A percentile compares a stretch with the other conserved stretches of the same genome.
Evolutionary conservation across 2,113 vertebrate genomes (phyloP).

Genomic region (Oncorhynchus nerka): DNA sequence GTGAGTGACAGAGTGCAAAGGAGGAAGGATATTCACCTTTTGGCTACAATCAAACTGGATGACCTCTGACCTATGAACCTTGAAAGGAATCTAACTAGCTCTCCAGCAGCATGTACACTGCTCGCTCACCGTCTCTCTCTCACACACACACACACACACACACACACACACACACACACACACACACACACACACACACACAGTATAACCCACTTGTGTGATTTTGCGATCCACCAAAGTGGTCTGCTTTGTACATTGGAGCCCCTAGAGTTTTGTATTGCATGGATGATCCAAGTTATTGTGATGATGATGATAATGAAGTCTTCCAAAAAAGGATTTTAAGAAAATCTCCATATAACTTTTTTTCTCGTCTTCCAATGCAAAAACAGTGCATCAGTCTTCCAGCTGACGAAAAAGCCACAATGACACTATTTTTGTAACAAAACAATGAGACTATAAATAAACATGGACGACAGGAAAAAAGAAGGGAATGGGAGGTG

Average conservation of each 20-base stretch:
- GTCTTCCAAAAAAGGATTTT: conserved; percentile 69
- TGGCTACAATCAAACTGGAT: background rate
- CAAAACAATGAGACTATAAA: conserved; percentile 33
- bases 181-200: conserved; percentile 37
- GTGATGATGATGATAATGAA: conserved; percentile 43
- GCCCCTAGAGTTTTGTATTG: conserved; percentile 49
- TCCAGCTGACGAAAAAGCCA: conserved; percentile 71
- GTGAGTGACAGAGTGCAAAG: background rate
- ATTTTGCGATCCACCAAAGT: conserved; percentile 31
- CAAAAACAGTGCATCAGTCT: conserved; percentile 70
- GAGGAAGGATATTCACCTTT: conserved; percentile 3
- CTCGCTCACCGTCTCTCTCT: conserved; percentile 30
- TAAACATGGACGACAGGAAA: background rate
- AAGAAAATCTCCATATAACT: conserved; percentile 52
- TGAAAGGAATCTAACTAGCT: conserved; percentile 39
- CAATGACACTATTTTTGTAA: conserved; percentile 77
- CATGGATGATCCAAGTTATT: conserved; percentile 63
- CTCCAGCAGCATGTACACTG: conserved; percentile 48
- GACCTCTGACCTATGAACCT: conserved; percentile 45
- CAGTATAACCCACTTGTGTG: conserved; percentile 31
- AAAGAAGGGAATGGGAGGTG: conserved; percentile 10
- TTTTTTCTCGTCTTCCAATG: conserved; percentile 67
- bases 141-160: conserved; percentile 30
- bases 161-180: conserved; percentile 11
- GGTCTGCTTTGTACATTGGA: conserved; percentile 27